Percentiles rank a stretch among this genome's conserved stretches.
phyloP scores from a whole-genome alignment of 92 coral and sea anemone genomes.

The Palythoa caribaeorum region DNA sequence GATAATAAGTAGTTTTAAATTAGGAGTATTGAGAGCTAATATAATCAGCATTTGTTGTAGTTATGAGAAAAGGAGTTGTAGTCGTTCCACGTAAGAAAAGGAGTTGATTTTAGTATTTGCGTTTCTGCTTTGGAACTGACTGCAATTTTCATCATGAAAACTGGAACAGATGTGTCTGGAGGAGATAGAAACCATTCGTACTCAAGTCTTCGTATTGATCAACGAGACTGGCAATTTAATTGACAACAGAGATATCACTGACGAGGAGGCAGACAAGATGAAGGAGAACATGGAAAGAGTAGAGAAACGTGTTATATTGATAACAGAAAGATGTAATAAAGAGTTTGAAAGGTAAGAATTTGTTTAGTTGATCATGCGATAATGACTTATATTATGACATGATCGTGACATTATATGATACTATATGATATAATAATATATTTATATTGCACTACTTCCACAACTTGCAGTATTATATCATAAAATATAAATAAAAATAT shows the following conservation, averaged over 20 bases:
- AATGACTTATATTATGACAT: too few relatives aligned
- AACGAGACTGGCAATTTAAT: conserved; percentile 31
- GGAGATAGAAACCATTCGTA: conserved; percentile 24
- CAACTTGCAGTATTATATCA: too few relatives aligned
- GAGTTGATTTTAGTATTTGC: background rate
- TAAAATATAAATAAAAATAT: too few relatives aligned
- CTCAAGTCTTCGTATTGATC: conserved; percentile 10
- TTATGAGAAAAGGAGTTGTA: too few relatives aligned
- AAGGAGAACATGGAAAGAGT: conserved; percentile 16
- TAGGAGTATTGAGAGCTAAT: too few relatives aligned
- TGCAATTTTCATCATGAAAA: background rate
- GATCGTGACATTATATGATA: too few relatives aligned
- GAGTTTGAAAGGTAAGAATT: conserved; percentile 11
- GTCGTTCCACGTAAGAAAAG: too few relatives aligned
- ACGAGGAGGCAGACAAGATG: conserved; percentile 30
- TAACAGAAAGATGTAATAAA: conserved; percentile 29
- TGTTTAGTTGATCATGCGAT: background rate
- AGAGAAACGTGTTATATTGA: conserved; percentile 5
- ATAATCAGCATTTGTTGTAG: too few relatives aligned
- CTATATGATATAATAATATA: too few relatives aligned
- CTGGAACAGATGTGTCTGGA: conserved; percentile 25
- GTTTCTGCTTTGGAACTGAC: background rate
- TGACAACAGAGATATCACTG: background rate
- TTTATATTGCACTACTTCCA: too few relatives aligned
- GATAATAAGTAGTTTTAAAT: too few relatives aligned